Base-by-base conservation (phyloP, 2,113 vertebrate species). In the Poecile atricapillus region DNA sequence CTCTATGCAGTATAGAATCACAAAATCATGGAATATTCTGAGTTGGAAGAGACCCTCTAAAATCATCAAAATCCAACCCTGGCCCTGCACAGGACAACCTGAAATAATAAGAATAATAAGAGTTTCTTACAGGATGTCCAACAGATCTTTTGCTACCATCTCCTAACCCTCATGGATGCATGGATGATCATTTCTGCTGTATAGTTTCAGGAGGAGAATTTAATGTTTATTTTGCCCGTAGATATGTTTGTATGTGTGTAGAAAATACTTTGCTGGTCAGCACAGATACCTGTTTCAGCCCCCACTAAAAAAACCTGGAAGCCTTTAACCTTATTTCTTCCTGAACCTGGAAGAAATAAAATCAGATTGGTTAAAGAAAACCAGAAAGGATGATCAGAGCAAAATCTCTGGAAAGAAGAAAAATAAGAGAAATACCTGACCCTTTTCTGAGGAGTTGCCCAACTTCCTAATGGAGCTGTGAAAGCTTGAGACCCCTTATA, bases 211-310 rank as follows among this genome's bases (percentile, higher is more conserved):
- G 3, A 43, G 39, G 33, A 93, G 25, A 71, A 52, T 56, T 23
- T 22, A 56, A 71, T 37, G 5, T 14, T 77, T 63, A 33, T 6
- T 20, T 79, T 74, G 31, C n/a, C 18, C 65, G 15, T 5, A 60
- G 22, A 19, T 49, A 14, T 0, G 0, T 75, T n/a, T 69, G 4
- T 5, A 33, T 16, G 9, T 5, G 49, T 44, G 43, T 33, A 76
- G 55, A 60, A 94, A 91, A 73, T 21, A 2, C 14, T 49, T 49
- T 71, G 5, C 49, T 8, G 3, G n/a, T 25, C 49, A 65, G 14
- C 37, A 62, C 5, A 49, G 60, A 84, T 31, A 59, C 3, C 5
- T 60, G 5, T 71, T 94, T 78, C 33, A 83, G 14, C 7, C 1
- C 9, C 24, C 10, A 3, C 2, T 4, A 4, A 14, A 39, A 55